These are phyloP conservation scores for Trissonchulus latispiculum DNA, from an alignment of 2,888 invertebrate genomes.

Conservation along the genomic window DNA sequence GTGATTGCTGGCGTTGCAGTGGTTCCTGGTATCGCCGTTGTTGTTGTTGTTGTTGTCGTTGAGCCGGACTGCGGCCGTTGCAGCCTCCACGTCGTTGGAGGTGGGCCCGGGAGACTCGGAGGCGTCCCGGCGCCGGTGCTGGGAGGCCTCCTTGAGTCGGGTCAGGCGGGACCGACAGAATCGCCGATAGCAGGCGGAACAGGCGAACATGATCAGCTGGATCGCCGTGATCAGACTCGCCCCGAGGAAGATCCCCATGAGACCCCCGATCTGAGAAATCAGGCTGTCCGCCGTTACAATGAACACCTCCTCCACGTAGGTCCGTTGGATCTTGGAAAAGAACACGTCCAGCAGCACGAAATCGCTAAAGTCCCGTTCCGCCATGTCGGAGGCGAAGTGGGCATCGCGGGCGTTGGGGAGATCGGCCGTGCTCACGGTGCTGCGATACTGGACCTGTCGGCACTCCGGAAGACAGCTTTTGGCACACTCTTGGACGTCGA, in stretches of 20 bases:
- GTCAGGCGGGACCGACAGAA: background rate
- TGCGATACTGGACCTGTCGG: slow-evolving; percentile 7
- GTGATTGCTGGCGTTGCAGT: too few relatives aligned
- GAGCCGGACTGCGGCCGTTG: too few relatives aligned
- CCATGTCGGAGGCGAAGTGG: background rate
- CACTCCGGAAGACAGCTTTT: slow-evolving; percentile 16
- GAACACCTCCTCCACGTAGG: slow-evolving; percentile 14
- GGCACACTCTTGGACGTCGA: slow-evolving; percentile 12
- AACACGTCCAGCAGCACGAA: slow-evolving; percentile 11
- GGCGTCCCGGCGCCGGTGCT: too few relatives aligned
- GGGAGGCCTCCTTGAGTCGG: too few relatives aligned
- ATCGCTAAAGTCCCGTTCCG: slow-evolving; percentile 1
- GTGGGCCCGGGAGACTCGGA: too few relatives aligned
- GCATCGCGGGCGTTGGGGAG: slow-evolving; percentile 5
- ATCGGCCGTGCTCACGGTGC: slow-evolving; percentile 11
- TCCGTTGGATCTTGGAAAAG: slow-evolving; percentile 13
- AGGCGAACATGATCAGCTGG: slow-evolving; percentile 3
- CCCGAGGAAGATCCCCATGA: slow-evolving; percentile 14
- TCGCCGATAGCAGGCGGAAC: background rate
- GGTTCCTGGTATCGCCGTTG: too few relatives aligned
- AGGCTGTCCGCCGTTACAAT: slow-evolving; percentile 16
- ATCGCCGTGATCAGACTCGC: slow-evolving; percentile 14
- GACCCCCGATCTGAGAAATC: slow-evolving; percentile 16
- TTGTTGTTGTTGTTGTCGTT: too few relatives aligned
- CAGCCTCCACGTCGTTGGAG: too few relatives aligned